phyloP scores from a whole-genome alignment of 2,888 invertebrate species.

The Deilephila porcellus region DNA sequence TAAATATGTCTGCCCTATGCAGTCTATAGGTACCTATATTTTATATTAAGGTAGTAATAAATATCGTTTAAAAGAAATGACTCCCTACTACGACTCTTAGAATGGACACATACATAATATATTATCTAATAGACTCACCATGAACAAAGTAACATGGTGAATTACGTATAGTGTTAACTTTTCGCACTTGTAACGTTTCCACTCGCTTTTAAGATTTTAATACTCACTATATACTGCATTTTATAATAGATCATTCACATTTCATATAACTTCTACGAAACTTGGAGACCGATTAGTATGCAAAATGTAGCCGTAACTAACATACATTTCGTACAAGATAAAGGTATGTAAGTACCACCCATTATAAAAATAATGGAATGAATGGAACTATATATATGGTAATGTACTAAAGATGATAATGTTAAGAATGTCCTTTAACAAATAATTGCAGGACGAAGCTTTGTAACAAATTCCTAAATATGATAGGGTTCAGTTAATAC shows the following conservation, averaged over 20 bases:
- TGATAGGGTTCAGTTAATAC: no score
- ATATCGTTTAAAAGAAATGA: neutral
- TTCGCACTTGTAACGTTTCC: constrained; percentile 38
- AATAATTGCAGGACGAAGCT: no score
- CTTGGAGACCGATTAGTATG: constrained; percentile 4
- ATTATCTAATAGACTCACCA: constrained; percentile 7
- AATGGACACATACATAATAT: neutral
- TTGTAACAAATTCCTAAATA: no score
- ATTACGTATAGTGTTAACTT: constrained; percentile 9
- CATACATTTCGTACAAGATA: no score
- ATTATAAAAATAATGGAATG: no score
- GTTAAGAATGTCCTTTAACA: no score
- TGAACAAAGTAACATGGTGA: constrained; percentile 17
- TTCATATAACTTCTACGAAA: neutral
- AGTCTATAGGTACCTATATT: no score
- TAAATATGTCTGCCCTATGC: no score
- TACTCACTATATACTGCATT: constrained; percentile 28
- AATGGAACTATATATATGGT: no score
- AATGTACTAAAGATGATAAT: no score
- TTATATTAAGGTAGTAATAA: neutral
- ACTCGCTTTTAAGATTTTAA: constrained; percentile 32
- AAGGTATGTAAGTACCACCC: no score
- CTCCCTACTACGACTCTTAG: neutral
- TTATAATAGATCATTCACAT: neutral
- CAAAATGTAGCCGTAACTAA: neutral